Conservation (phyloP, 2,888 invertebrate species). For the Protula sp. region DNA sequence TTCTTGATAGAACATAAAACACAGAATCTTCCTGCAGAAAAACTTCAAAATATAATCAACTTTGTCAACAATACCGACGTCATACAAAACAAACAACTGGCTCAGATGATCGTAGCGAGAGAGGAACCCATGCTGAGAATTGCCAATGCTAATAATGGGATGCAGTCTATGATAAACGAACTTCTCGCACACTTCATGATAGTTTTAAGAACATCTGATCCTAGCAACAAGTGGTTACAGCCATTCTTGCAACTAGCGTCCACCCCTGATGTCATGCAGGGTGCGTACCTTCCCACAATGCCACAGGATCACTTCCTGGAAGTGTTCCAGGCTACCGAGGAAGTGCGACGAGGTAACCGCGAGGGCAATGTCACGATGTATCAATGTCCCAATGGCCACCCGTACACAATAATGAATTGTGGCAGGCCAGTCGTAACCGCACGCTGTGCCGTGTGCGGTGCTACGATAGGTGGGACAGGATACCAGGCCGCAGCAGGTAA, state of each 20-base stretch:
- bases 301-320: slow-evolving; percentile 13
- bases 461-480: slow-evolving; percentile 13
- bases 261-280: too few relatives aligned
- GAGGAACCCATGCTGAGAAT: too few relatives aligned
- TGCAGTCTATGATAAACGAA: neutral
- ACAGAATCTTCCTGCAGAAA: too few relatives aligned
- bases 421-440: slow-evolving; percentile 5
- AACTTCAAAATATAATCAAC: too few relatives aligned
- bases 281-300: neutral
- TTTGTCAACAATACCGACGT: too few relatives aligned
- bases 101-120: too few relatives aligned
- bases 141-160: too few relatives aligned
- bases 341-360: neutral
- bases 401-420: slow-evolving; percentile 43
- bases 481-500: slow-evolving; percentile 5
- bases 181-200: neutral
- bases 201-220: neutral
- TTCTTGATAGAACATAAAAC: neutral
- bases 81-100: too few relatives aligned
- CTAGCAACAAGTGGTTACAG: too few relatives aligned
- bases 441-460: slow-evolving; percentile 9
- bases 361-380: too few relatives aligned
- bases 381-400: slow-evolving; percentile 46
- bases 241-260: too few relatives aligned
- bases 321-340: neutral